Base-by-base conservation (phyloP, 2,888 invertebrate genomes). In the Glyphotaelius pellucidus region DNA sequence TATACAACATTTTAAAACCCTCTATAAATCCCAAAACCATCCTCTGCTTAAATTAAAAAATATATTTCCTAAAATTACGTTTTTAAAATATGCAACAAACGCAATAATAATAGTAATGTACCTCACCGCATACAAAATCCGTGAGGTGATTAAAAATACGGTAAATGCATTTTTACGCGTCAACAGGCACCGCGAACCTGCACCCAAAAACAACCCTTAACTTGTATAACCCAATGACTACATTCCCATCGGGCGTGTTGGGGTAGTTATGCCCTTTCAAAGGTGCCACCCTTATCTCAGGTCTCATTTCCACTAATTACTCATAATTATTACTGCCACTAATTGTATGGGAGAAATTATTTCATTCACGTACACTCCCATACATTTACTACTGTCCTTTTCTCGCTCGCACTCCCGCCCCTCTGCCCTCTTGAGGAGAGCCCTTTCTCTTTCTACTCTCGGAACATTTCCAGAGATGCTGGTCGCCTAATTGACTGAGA, bases 251-350 rank as follows among this genome's bases (percentile, higher is more conserved):
- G 3, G 38, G 14, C 31, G 9, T 11, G 15, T 32, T 15, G 85
- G 30, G 81, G 47, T 89, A 15, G 31, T 86, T 93, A n/a, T 32
- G 89, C 31, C 92, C 14, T 93, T 93, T 35, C 88, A 87, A 19
- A 32, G 90, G 52, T 42, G 91, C 89, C 86, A 30, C 85, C 52
- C 90, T 80, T 87, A 32, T 35, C 88, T 67, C 92, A 85, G 92
- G 92, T 93, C 92, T 93, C 93, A 92, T 92, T 93, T 92, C 89
- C 93, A 93, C 93, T 93, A 93, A 93, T 93, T 93, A 92, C 93
- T 92, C 92, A 92, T 93, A 92, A 93, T 93, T 92, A 92, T 92
- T 92, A 91, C 81, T 92, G 92, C 87, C 92, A 92, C 93, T 92
- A 93, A 93, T 93, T 93, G 92, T 92, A 92, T 90, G 92, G 92